Evolutionary conservation across 2,797 vertebrate genomes (phyloP).

Genomic region (Alcedo quadribrachys): DNA sequence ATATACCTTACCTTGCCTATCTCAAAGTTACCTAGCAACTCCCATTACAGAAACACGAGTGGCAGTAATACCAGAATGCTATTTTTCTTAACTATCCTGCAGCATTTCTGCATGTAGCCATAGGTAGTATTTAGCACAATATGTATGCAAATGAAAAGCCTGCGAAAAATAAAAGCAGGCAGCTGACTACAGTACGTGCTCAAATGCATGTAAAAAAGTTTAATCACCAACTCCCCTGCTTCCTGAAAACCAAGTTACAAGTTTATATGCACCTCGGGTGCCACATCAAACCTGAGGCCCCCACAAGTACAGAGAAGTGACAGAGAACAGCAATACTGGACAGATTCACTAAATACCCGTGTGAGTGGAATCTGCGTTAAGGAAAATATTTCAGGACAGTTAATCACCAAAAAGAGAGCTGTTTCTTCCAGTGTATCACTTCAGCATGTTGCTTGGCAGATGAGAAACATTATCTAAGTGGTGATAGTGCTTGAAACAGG

Average conservation of each 20-base stretch:
- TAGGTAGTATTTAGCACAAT: background rate
- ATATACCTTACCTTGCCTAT: conserved; percentile 9
- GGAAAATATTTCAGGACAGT: background rate
- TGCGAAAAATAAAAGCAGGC: background rate
- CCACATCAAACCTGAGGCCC: background rate
- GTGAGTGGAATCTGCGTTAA: background rate
- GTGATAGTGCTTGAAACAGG: background rate
- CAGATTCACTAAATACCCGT: rapidly evolving
- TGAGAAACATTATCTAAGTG: rapidly evolving
- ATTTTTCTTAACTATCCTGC: background rate
- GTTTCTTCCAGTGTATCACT: background rate
- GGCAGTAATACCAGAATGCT: background rate
- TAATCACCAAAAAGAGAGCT: background rate
- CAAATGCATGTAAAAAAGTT: background rate
- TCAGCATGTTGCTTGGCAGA: background rate
- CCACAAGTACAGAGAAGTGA: rapidly evolving
- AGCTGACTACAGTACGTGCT: conserved; percentile 34
- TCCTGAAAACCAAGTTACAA: background rate
- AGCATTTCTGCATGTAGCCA: background rate
- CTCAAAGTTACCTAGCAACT: background rate
- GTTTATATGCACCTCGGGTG: background rate
- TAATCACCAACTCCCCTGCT: background rate
- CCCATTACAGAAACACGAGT: background rate
- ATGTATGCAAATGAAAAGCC: conserved; percentile 10
- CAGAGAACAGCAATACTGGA: rapidly evolving